Evolutionary conservation across 2,888 invertebrate species (phyloP), one percentile per base, ranked within the genome.

Genomic region (Dione vanillae): DNA sequence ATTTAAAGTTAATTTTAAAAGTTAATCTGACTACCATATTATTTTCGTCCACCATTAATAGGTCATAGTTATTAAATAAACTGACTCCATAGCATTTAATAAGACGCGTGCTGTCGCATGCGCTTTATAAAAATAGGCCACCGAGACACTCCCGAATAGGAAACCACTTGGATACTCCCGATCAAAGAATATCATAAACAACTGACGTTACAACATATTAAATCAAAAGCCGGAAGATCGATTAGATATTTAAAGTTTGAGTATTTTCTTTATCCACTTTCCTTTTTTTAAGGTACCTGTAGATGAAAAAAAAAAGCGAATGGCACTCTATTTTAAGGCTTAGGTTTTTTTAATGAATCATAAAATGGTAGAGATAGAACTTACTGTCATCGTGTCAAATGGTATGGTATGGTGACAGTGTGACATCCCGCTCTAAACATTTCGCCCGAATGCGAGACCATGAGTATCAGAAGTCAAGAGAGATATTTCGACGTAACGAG

Each of bases 91-190:
- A 27, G 80, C 83, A 83, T 47, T 12, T 87, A 84, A 85, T 84
- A 84, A 85, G 77, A 80, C 83, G 84, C 89, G 91, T 90, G 90
- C 85, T 87, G 83, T 76, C 83, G 88, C 89, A 88, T 88, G 81
- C 84, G 76, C 72, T 65, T 72, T 80, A 76, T 88, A 90, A 88
- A 92, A 91, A 92, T 92, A 92, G 86, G 80, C 80, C 79, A 79
- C 81, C 79, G 85, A 87, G 89, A 89, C 89, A 88, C 85, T 87
- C 87, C 88, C 86, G 78, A 89, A 88, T 88, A 87, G 88, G 90
- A 87, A 89, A 83, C 81, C 80, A 82, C 83, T 85, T 79, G 82
- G 81, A 81, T 76, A 80, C 72, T 72, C 81, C 74, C 77, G 79
- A 84, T 85, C 80, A 81, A 81, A 80, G 76, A 75, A 71, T 76